Base-by-base conservation (phyloP, 2,888 invertebrate genomes). In the Rotaria socialis region DNA sequence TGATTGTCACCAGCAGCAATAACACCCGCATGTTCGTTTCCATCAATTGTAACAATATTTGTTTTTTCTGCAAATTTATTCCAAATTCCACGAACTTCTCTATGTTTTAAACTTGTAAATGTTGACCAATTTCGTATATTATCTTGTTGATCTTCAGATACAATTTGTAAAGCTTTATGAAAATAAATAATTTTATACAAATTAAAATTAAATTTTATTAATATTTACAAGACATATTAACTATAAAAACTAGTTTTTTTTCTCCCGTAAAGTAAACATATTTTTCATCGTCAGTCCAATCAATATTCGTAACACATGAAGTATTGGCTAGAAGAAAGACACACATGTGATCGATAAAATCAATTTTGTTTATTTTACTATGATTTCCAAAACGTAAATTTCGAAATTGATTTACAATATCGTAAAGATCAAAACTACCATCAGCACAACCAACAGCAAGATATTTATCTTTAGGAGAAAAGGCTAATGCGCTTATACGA, bases 301-400 rank as follows among this genome's bases (percentile, higher is more conserved):
- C 92, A n/a, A 92, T 86, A 88, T 92, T 92, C 0, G 91, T 92
- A 87, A 92, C 91, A 88, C 91, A 91, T 88, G 91, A 91, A n/a
- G 91, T 91, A 19, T 67, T 35, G 16, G 5, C 67, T 60, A 86
- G 52, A 85, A 22, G 47, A 43, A 27, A 52, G 6, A 85, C 22
- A 22, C 7, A 35, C 22, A 43, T 22, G 11, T 7, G 16, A 55
- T 55, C 52, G 8, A 55, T 22, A 19, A 22, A 55, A 55, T 55
- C 22, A 55, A 22, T 55, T 52, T 11, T 52, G 14, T 52, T 52
- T 52, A 14, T 52, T 55, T 35, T 55, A 85, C 50, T 3, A 43
- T 55, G n/a, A n/a, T 35, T 35, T n/a, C 14, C 84, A 8, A 41
- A 84, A 84, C n/a, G 47, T 60, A 52, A 52, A 27, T 24, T 47